Evolutionary conservation across 2,888 invertebrate species (phyloP).

Genomic region (Drosophila nr. perissopoda): DNA sequence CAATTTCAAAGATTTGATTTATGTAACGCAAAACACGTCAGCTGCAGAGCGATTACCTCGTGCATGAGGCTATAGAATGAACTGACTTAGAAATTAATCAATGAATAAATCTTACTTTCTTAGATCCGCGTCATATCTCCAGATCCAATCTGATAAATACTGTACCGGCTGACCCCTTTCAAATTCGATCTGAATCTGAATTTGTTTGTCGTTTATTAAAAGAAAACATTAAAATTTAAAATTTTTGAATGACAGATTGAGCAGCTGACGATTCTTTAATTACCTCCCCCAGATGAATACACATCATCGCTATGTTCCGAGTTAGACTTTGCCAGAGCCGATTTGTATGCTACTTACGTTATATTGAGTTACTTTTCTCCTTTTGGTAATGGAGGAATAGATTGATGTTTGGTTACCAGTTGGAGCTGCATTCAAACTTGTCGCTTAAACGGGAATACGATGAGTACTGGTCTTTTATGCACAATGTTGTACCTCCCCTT

Average conservation of each 20-base stretch:
- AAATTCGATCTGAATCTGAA: background rate
- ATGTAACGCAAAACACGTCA: slow-evolving; percentile 1
- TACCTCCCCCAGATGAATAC: background rate
- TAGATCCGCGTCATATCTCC: no score
- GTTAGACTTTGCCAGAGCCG: background rate
- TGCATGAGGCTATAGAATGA: background rate
- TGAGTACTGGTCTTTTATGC: background rate
- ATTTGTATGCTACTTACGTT: background rate
- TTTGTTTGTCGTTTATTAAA: background rate
- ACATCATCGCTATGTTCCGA: background rate
- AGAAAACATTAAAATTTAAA: slow-evolving; percentile 13
- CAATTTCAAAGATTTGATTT: slow-evolving; percentile 30
- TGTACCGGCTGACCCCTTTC: background rate
- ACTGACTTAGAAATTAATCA: no score
- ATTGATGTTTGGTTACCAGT: background rate
- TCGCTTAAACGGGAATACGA: background rate
- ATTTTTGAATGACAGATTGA: slow-evolving; percentile 6
- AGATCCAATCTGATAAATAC: background rate
- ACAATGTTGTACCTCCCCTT: slow-evolving; percentile 12
- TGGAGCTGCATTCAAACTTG: background rate
- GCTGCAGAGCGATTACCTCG: background rate
- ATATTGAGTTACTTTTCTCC: background rate
- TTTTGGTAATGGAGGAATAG: background rate
- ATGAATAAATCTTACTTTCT: background rate
- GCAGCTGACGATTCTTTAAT: slow-evolving; percentile 1